Base-by-base conservation (phyloP, 2,113 vertebrate species). In the Centropus bengalensis region DNA sequence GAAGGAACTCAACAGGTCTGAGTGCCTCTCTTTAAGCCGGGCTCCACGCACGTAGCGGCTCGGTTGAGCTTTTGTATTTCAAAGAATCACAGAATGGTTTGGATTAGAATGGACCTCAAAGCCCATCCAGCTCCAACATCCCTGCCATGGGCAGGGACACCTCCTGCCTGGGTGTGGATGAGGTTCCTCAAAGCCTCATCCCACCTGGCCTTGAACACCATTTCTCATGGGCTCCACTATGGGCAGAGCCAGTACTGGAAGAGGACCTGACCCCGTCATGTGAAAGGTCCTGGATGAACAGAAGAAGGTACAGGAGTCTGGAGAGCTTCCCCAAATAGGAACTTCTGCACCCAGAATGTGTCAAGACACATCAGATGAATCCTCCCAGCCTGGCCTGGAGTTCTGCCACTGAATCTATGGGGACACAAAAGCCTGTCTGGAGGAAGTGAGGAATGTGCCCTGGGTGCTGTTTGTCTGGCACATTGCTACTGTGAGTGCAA, bases 381-480 rank as follows among this genome's bases (percentile, higher is more conserved):
- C 28, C 26, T 76, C 14, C 5, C 18, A 38, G 54, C 26, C 44
- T 36, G 44, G 32, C 27, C 58, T 32, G n/a, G 33, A 45, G 45
- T 60, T 26, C 62, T 33, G 69, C 22, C 42, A 14, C 8, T 28
- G 51, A 26, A 21, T 32, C 51, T 49, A 18, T 4, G 40, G 36
- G 49, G 67, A 32, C 59, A 62, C 18, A 40, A 59, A 24, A 68
- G 42, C 28, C 18, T 28, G 54, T 16, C 45, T 16, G 64, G 24
- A 52, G 74, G 56, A 44, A 11, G 62, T 73, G 36, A 51, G 18
- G 71, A 56, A 23, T 0, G 20, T 45, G 85, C 70, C 85, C 82
- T 28, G 75, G 75, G 89, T 73, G 82, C 49, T 45, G 44, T 73
- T 91, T 54, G 73, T 38, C 69, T 89, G 89, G 81, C 78, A 33